Base-by-base conservation (phyloP, 1,140 invertebrate species). In the Drosophila setifemur region DNA sequence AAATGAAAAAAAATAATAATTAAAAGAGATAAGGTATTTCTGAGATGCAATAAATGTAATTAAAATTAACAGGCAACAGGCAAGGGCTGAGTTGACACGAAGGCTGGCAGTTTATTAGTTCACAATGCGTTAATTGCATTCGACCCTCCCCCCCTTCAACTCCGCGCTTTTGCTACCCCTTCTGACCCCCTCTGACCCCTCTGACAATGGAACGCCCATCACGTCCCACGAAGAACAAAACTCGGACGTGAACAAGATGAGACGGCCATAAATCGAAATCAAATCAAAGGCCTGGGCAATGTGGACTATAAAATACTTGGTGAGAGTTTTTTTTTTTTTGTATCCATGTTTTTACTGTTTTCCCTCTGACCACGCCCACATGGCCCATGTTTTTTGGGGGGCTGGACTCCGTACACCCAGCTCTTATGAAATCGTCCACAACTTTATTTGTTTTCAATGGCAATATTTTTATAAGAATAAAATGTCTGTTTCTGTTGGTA, bases 381-480 rank as follows among this genome's bases (percentile, higher is more conserved):
- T 7, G 23, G 11, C 19, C 42, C 26, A 19, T 18, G 9, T 19
- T 42, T 28, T 55, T 55, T n/a, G 25, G 60, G 42, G 14, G 21
- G 16, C 3, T 28, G 28, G 25, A 14, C 31, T 12, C 26, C 31
- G 11, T 19, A 52, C 29, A 37, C 29, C 42, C 53, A 40, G 52
- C 67, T 86, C 78, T 86, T 86, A 86, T 87, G 82, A 86, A 81
- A 86, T 54, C 81, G 68, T 85, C 81, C 78, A 86, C 75, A 86
- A 76, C 81, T 86, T 86, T 86, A 86, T 86, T 86, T 86, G 81
- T 87, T 86, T 86, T 86, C 81, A 86, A 86, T 86, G 71, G 60
- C 75, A 86, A 86, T 86, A 86, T 86, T 86, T 86, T 81, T 66
- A 33, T 69, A 69, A 14, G 25, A 29, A 39, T 49, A 64, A 49